phyloP scores from a whole-genome alignment of 1,140 invertebrate genomes.

The Metopolophium dirhodum region DNA sequence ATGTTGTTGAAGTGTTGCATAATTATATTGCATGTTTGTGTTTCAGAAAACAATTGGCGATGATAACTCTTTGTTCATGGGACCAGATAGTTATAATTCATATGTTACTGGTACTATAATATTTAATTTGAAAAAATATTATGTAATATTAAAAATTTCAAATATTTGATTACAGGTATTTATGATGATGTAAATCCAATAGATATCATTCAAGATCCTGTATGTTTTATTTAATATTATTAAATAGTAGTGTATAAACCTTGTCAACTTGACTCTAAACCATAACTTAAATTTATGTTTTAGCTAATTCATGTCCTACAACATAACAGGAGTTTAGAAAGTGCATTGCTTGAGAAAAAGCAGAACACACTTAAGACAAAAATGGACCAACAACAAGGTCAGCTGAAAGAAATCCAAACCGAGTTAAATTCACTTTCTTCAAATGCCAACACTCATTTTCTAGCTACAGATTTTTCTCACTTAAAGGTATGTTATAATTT shows the following conservation, averaged over 20 bases:
- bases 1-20: not conserved
- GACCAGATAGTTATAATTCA: conserved; percentile 34
- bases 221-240: conserved; percentile 23
- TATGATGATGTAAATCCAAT: conserved; percentile 23
- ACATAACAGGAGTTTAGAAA: not conserved
- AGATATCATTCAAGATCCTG: conserved; percentile 29
- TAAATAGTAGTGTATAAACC: not conserved
- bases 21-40: not conserved
- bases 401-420: conserved; percentile 44
- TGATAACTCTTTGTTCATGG: not conserved
- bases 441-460: conserved; percentile 36
- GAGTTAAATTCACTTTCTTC: conserved; percentile 35
- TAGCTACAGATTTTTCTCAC: conserved; percentile 33
- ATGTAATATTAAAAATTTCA: not conserved
- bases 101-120: conserved; percentile 16
- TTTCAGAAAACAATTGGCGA: not conserved
- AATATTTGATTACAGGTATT: conserved; percentile 5
- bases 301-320: conserved; percentile 39
- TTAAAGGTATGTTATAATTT: conserved; percentile 44
- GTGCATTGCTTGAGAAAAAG: conserved; percentile 38
- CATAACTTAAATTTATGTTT: not conserved
- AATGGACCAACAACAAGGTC: conserved; percentile 53
- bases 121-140: not conserved
- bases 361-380: conserved; percentile 44
- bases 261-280: not conserved